Base-by-base conservation (phyloP, 1,140 invertebrate genomes). In the Dendrolimus punctatus region DNA sequence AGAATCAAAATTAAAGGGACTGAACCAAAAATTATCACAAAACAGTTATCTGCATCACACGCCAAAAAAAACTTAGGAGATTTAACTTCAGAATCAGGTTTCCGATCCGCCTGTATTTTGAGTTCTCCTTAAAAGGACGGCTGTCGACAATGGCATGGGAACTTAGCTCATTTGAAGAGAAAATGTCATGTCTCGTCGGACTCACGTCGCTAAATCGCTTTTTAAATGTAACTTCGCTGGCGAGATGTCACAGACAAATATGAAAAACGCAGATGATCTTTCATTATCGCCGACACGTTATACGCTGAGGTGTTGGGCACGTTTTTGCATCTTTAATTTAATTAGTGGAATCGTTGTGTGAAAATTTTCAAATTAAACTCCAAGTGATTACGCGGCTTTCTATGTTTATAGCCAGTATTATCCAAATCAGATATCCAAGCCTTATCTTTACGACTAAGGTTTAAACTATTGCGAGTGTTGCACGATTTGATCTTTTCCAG, bases 151-250 rank as follows among this genome's bases (percentile, higher is more conserved):
- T 85, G 62, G 72, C 73, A 67, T 85, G 81, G 76, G 81, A 85
- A 85, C 81, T 76, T 59, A 62, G 75, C 78, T 85, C 81, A 85
- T 85, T 85, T 85, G 75, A 77, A 61, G 66, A 78, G 78, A 82
- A 79, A 80, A 81, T 75, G 81, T 78, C 62, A 76, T 74, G 55
- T 68, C 65, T 62, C 60, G 61, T 65, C 65, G 53, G 55, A 49
- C 60, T 55, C 58, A 41, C 55, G 55, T 62, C 59, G 64, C 68
- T 77, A 73, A 78, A 79, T 73, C 73, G 71, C 58, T 73, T 78
- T 62, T 81, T 81, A 79, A 76, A 80, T 74, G 58, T 60, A 68
- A 71, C 67, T 59, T 58, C 49, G 60, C 62, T 55, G 48, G 40
- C 43, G 55, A 60, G 55, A 55, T 60, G 55, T 73, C 61, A 62